Conservation (phyloP, 2,888 invertebrate genomes). For the Formica aserva region DNA sequence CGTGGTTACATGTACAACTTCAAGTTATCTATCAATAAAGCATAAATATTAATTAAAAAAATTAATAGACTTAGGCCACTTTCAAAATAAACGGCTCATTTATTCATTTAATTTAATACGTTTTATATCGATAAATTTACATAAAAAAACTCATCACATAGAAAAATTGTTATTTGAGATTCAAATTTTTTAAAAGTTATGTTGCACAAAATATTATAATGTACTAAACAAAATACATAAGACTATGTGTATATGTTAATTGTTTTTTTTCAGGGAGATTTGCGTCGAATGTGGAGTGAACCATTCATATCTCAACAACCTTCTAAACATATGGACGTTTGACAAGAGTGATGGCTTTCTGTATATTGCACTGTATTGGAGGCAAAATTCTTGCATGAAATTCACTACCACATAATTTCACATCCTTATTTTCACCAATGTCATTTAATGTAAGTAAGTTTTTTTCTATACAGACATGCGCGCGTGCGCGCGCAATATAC, state of each 20-base stretch:
- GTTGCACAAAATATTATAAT: background rate
- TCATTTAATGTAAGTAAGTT: constrained; percentile 83
- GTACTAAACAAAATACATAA: background rate
- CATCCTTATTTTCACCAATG: constrained; percentile 79
- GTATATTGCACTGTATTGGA: constrained; percentile 68
- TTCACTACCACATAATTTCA: constrained; percentile 72
- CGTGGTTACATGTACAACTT: too few species aligned
- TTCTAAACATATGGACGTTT: constrained; percentile 94
- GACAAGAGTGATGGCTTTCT: constrained; percentile 84
- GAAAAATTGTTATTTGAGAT: background rate
- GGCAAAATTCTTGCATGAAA: constrained; percentile 66
- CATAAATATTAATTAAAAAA: too few species aligned
- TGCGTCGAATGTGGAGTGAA: constrained; percentile 99
- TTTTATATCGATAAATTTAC: background rate
- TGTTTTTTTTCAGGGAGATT: constrained; percentile 92
- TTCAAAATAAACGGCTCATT: too few species aligned
- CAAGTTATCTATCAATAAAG: too few species aligned
- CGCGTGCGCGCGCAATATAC: constrained; percentile 33
- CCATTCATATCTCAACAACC: constrained; percentile 94
- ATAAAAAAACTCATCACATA: background rate
- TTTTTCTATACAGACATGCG: constrained; percentile 63
- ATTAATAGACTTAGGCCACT: too few species aligned
- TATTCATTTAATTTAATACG: background rate
- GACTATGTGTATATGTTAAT: constrained; percentile 29
- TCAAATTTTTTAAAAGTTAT: background rate